phyloP scores from a whole-genome alignment of 1,140 invertebrate species.

The Bombus vancouverensis region DNA sequence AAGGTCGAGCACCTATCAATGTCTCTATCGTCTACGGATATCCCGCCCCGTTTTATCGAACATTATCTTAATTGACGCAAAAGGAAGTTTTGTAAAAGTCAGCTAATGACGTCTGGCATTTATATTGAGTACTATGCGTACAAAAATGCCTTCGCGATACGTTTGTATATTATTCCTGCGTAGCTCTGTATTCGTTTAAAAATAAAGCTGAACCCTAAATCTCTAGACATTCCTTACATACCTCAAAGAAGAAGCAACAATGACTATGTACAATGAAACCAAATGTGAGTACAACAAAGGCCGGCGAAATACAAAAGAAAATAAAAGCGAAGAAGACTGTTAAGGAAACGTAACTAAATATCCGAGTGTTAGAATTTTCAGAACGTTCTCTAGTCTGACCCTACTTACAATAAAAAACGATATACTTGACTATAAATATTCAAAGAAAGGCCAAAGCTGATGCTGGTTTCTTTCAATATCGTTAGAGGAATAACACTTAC shows the following conservation, averaged over 20 bases:
- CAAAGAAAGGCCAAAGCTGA: background rate
- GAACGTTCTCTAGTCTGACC: background rate
- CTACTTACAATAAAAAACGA: constrained; percentile 8
- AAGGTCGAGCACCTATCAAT: constrained; percentile 43
- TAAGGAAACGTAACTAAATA: background rate
- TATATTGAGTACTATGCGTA: background rate
- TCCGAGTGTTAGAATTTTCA: constrained; percentile 5
- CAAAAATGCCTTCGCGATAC: constrained; percentile 15
- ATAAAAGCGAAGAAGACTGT: background rate
- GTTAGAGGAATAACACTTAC: background rate
- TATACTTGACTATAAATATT: background rate
- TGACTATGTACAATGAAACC: background rate
- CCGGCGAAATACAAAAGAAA: background rate
- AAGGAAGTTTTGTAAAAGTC: constrained; percentile 43
- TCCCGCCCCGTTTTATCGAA: constrained; percentile 53
- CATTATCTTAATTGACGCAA: constrained; percentile 67
- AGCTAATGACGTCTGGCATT: background rate
- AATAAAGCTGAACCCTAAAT: background rate
- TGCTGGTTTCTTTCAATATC: background rate
- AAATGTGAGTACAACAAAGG: background rate
- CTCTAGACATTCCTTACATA: background rate
- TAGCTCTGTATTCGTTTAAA: background rate
- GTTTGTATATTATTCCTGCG: background rate
- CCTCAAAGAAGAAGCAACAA: background rate
- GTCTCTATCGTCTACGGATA: constrained; percentile 61